phyloP scores from a whole-genome alignment of 1,140 invertebrate genomes.

The Choristoneura fumiferana region DNA sequence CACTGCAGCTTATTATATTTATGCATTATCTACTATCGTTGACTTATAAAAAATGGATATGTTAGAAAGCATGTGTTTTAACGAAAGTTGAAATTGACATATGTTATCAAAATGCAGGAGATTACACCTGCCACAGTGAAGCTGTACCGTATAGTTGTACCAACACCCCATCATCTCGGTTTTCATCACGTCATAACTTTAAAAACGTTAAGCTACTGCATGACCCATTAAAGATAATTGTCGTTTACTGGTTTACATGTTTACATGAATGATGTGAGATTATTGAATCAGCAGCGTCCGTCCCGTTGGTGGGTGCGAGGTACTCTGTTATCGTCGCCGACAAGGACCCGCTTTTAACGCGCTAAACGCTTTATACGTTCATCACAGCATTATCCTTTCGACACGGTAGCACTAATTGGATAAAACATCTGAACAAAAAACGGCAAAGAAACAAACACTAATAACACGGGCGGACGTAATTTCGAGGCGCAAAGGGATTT shows the following conservation, averaged over 20 bases:
- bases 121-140: too few species aligned
- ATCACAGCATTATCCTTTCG: slow-evolving; percentile 76
- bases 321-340: slow-evolving; percentile 41
- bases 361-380: slow-evolving; percentile 69
- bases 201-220: too few species aligned
- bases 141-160: too few species aligned
- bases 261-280: slow-evolving; percentile 1
- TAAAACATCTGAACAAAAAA: slow-evolving; percentile 69
- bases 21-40: too few species aligned
- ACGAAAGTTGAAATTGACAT: too few species aligned
- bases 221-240: too few species aligned
- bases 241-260: neutral
- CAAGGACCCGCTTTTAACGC: slow-evolving; percentile 64
- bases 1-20: too few species aligned
- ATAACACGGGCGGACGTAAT: slow-evolving; percentile 68
- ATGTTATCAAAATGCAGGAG: too few species aligned
- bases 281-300: neutral
- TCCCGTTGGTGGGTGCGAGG: neutral
- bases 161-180: too few species aligned
- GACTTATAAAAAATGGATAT: too few species aligned
- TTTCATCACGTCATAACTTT: too few species aligned
- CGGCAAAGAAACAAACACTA: slow-evolving; percentile 74
- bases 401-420: slow-evolving; percentile 78
- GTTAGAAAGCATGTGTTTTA: too few species aligned
- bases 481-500: slow-evolving; percentile 69